Percentiles rank a stretch among this genome's conserved stretches.
Evolutionary conservation across 2,113 vertebrate species (phyloP).

Genomic region (Tauraco erythrolophus): DNA sequence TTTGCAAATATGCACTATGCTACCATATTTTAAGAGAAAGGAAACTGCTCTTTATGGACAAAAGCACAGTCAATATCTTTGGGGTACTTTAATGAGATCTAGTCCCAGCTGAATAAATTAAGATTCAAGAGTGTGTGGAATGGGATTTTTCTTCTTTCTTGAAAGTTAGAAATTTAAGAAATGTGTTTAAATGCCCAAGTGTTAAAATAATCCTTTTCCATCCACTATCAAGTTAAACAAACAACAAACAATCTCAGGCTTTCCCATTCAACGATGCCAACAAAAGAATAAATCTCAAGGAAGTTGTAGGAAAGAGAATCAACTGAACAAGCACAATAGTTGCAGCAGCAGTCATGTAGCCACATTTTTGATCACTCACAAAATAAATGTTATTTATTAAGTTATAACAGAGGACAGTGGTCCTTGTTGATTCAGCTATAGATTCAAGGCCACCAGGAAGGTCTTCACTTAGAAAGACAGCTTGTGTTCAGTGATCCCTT

Average conservation of each 20-base stretch:
- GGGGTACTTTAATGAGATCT: background rate
- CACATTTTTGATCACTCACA: background rate
- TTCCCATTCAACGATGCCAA: background rate
- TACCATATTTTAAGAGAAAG: background rate
- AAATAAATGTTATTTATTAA: background rate
- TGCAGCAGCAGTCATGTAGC: background rate
- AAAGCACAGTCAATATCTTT: background rate
- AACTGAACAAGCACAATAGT: background rate
- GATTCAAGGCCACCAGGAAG: background rate
- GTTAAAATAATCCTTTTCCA: background rate
- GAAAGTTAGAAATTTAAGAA: background rate
- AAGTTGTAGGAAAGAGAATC: background rate
- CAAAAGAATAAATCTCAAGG: background rate
- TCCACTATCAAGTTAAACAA: background rate
- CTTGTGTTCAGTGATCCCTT: background rate
- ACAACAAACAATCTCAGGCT: background rate
- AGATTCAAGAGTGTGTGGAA: background rate
- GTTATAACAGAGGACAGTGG: background rate
- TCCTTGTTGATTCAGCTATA: background rate
- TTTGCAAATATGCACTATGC: background rate
- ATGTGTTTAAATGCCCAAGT: background rate
- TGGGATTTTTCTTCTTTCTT: background rate
- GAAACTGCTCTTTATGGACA: background rate
- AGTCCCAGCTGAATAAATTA: background rate
- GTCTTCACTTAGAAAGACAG: background rate